Evolutionary conservation across 2,113 vertebrate species (phyloP), one percentile per base, ranked within the genome.

Genomic region (Piaya cayana): DNA sequence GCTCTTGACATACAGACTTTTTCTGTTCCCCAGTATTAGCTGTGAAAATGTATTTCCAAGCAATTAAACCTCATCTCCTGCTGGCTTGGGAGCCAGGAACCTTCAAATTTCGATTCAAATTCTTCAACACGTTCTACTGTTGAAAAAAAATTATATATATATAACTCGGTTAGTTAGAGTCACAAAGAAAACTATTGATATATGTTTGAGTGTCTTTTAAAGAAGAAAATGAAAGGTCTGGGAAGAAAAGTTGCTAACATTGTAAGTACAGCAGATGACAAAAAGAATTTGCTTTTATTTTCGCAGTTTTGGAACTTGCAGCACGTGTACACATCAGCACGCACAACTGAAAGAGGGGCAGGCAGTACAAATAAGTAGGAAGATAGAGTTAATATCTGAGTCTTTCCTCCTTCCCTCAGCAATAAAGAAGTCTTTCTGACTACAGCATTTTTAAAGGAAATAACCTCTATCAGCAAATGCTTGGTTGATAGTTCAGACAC

Each of bases 41-140:
- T 98, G 96, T 98, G 97, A 97, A 98, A 98, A 98, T 97, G 91
- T 97, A 98, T 98, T 98, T 98, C 96, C 95, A 97, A 97, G 98
- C 97, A 98, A 98, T 98, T 98, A 98, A 98, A 93, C 76, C 95
- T 97, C 95, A 96, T 95, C 96, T 97, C 97, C 97, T 97, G 97
- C 97, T 98, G 98, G 55, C 96, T 97, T 96, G 94, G 96, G 95
- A 98, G 94, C 94, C 92, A 96, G 85, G 96, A 98, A 97, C 97
- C 77, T 98, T 98, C 97, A 98, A 95, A 98, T 98, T 98, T 96
- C 59, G 89, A 97, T 98, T 98, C 96, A 97, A 96, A 97, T 98
- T 98, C 97, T 97, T 97, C 96, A 97, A 96, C 97, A 97, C 95
- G 95, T 98, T 97, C 95, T 93, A 97, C 70, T 80, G 86, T 62